Percentiles rank a stretch among this genome's conserved stretches.
phyloP scores from a whole-genome alignment of 2,888 invertebrate species.

The Malthinus flaveolus region DNA sequence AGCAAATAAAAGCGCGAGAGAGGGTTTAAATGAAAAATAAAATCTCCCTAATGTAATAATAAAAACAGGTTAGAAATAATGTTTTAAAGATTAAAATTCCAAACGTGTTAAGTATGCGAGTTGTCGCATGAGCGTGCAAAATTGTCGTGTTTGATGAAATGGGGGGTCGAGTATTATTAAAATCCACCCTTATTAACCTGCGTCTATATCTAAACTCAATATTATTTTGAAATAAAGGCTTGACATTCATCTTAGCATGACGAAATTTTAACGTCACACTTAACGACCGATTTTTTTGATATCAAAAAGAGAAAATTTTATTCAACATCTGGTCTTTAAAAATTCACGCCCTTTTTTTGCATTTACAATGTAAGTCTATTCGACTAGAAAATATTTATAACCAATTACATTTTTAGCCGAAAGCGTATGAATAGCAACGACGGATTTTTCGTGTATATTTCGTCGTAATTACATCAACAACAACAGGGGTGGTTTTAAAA shows the following conservation, averaged over 20 bases:
- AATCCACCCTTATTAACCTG: conserved; percentile 38
- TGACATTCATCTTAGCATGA: conserved; percentile 31
- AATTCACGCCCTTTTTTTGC: conserved; percentile 35
- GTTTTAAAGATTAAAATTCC: conserved; percentile 47
- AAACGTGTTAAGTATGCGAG: conserved; percentile 42
- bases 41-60: conserved; percentile 28
- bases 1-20: conserved; percentile 8
- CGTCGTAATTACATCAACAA: no score
- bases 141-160: conserved; percentile 30
- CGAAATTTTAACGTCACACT: conserved; percentile 31
- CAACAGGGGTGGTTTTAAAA: no score
- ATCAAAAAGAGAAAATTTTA: conserved; percentile 24
- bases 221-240: conserved; percentile 29
- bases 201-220: conserved; percentile 27
- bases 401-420: conserved; percentile 26
- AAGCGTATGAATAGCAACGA: background rate
- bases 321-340: conserved; percentile 37
- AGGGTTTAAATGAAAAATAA: conserved; percentile 24
- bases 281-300: conserved; percentile 33
- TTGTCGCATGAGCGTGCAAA: conserved; percentile 40
- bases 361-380: conserved; percentile 18
- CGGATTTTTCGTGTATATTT: background rate
- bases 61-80: conserved; percentile 40
- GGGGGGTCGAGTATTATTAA: conserved; percentile 41
- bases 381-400: conserved; percentile 39